Evolutionary conservation across 2,113 vertebrate genomes (phyloP).

Genomic region (Hyaena hyaena): DNA sequence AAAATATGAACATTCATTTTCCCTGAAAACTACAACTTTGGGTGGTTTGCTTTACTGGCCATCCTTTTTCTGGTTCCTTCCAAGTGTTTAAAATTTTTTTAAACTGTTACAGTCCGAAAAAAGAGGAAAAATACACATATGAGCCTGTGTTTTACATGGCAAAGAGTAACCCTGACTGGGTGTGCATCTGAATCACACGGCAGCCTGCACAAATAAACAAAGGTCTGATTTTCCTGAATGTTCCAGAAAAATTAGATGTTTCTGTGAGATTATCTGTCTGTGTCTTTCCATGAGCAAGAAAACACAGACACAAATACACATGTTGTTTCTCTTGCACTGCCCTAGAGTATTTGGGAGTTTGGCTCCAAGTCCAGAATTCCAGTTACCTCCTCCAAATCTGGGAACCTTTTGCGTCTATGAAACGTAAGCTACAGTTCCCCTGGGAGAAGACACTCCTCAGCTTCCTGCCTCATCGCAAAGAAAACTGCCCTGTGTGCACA

Average conservation of each 20-base stretch:
- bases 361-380: constrained; percentile 54
- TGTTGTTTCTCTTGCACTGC: background rate
- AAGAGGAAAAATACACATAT: background rate
- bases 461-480: constrained; percentile 18
- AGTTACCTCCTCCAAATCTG: constrained; percentile 49
- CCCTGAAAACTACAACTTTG: background rate
- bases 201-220: background rate
- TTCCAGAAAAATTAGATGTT: constrained; percentile 36
- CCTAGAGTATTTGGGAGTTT: constrained; percentile 55
- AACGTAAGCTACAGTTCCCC: constrained; percentile 50
- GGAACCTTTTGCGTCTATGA: constrained; percentile 67
- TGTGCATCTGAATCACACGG: background rate
- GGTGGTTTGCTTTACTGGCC: constrained; percentile 8
- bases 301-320: constrained; percentile 41
- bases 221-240: constrained; percentile 29
- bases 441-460: background rate
- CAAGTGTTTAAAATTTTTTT: constrained; percentile 27
- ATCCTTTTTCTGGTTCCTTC: background rate
- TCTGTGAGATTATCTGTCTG: constrained; percentile 16
- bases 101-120: background rate
- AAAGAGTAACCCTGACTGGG: background rate
- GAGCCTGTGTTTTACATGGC: constrained; percentile 15
- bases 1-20: constrained; percentile 9
- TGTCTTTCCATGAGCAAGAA: constrained; percentile 37
- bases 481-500: constrained; percentile 18